A percentile compares a stretch with the other conserved stretches of the same genome.
These are phyloP conservation scores for Drosophila diplacantha DNA, from an alignment of 2,888 invertebrate species.

Conservation along the genomic window DNA sequence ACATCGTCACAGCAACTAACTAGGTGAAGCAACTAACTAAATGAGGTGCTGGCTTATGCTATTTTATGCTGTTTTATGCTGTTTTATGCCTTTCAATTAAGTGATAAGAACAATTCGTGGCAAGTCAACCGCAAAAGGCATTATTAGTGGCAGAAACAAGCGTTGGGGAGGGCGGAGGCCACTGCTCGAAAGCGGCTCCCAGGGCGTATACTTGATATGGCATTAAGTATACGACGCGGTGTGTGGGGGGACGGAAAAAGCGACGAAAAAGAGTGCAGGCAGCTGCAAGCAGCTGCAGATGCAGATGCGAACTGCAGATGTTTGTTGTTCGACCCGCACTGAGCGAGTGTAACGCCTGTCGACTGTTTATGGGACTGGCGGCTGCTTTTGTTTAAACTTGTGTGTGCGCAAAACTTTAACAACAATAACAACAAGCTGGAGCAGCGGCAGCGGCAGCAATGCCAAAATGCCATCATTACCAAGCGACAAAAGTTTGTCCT, in stretches of 20 bases:
- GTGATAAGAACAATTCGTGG: constrained; percentile 34
- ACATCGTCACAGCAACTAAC: neutral
- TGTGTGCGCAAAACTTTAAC: constrained; percentile 65
- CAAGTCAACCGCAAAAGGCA: constrained; percentile 11
- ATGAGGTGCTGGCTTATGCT: constrained; percentile 35
- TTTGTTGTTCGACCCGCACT: constrained; percentile 58
- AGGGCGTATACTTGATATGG: constrained; percentile 38
- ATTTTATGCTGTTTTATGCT: constrained; percentile 30
- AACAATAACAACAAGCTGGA: constrained; percentile 38
- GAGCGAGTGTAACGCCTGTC: constrained; percentile 62
- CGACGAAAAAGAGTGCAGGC: too few relatives aligned
- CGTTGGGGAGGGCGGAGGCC: neutral
- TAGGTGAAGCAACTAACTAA: constrained; percentile 18
- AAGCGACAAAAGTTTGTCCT: constrained; percentile 73
- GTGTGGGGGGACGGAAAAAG: too few relatives aligned
- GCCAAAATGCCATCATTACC: constrained; percentile 73
- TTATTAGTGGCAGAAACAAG: constrained; percentile 10
- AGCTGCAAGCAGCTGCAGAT: neutral
- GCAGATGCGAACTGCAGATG: constrained; percentile 20
- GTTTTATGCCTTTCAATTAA: constrained; percentile 58
- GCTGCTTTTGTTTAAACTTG: constrained; percentile 73
- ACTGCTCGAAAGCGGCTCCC: neutral
- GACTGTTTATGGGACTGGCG: constrained; percentile 72
- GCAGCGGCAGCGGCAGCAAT: constrained; percentile 34
- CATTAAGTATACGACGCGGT: constrained; percentile 51